A percentile compares a stretch with the other conserved stretches of the same genome.
Evolutionary conservation across 2,113 vertebrate species (phyloP).

Genomic region (Phoenicopterus ruber): DNA sequence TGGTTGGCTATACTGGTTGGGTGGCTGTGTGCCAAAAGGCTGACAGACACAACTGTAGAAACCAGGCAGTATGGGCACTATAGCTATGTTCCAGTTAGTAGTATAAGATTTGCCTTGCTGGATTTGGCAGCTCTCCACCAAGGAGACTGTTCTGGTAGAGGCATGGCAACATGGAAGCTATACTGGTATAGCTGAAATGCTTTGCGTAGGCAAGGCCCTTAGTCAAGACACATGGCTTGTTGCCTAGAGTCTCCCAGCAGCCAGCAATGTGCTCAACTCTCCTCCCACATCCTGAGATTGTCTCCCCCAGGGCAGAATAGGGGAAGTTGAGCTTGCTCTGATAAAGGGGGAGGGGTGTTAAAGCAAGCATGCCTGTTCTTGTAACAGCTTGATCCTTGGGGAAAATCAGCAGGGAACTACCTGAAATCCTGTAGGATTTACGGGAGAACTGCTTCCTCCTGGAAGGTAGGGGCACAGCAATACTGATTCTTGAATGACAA

Average conservation of each 20-base stretch:
- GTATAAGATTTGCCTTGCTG: background rate
- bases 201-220: slow-evolving; percentile 52
- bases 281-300: slow-evolving; percentile 69
- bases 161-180: slow-evolving; percentile 20
- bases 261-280: slow-evolving; percentile 49
- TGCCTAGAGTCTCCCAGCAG: slow-evolving; percentile 61
- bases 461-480: background rate
- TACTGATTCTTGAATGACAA: background rate
- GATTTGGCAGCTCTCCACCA: background rate
- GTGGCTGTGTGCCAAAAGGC: background rate
- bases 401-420: background rate
- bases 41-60: fast-evolving
- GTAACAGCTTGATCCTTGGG: background rate
- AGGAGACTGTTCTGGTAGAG: background rate
- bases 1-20: background rate
- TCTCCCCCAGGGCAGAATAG: slow-evolving; percentile 64
- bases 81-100: background rate
- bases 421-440: background rate
- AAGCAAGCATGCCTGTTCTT: slow-evolving; percentile 33
- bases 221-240: slow-evolving; percentile 43
- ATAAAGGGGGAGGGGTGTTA: slow-evolving; percentile 62
- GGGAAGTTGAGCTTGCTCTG: slow-evolving; percentile 53
- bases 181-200: background rate
- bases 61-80: background rate
- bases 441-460: background rate